Percentiles rank a stretch among this genome's conserved stretches.
These are phyloP conservation scores for Dolichopus griseipennis DNA, from an alignment of 2,888 invertebrate species.

Conservation along the genomic window DNA sequence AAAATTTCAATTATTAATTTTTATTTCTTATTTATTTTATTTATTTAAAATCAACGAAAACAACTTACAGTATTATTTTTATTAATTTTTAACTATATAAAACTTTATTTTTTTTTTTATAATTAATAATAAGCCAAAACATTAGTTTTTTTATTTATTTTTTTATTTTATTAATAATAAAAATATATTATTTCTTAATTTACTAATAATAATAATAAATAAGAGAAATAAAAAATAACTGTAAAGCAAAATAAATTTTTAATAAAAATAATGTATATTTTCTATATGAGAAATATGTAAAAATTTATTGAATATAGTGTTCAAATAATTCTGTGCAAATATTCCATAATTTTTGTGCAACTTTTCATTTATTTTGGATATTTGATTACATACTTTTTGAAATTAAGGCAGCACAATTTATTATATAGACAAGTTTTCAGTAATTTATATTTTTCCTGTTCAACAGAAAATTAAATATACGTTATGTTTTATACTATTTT, in stretches of 20 bases:
- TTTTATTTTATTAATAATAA: slow-evolving; percentile 1
- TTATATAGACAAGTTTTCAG: too few relatives aligned
- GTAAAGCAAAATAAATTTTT: not conserved
- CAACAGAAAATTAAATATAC: too few relatives aligned
- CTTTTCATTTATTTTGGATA: too few relatives aligned
- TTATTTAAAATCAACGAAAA: slow-evolving; percentile 4
- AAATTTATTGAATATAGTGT: too few relatives aligned
- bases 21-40: not conserved
- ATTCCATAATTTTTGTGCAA: too few relatives aligned
- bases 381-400: too few relatives aligned
- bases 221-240: not conserved
- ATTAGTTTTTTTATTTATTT: not conserved
- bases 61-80: slow-evolving; percentile 4
- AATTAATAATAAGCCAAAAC: slow-evolving; percentile 1
- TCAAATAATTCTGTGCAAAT: too few relatives aligned
- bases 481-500: too few relatives aligned
- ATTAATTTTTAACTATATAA: slow-evolving; percentile 3
- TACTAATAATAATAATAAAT: not conserved
- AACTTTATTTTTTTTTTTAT: not conserved
- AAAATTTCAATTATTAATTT: slow-evolving; percentile 1
- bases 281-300: too few relatives aligned
- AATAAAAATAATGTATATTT: not conserved
- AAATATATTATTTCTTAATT: slow-evolving; percentile 4
- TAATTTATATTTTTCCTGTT: too few relatives aligned
- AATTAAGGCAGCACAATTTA: too few relatives aligned